Base-by-base conservation (phyloP, 2,113 vertebrate genomes). In the Sterna hirundo region DNA sequence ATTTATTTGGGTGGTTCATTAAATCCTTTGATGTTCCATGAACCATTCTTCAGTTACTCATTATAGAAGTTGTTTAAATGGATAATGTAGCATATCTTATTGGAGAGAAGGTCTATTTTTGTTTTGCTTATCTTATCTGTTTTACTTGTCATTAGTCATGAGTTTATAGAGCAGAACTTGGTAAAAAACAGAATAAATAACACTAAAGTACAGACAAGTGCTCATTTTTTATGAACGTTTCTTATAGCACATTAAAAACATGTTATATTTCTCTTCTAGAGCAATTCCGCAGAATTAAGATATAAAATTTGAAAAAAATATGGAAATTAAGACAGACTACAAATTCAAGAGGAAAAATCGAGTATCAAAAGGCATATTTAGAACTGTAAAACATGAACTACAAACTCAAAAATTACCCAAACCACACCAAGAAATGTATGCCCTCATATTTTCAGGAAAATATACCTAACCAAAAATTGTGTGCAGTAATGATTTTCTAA, bases 61-160 rank as follows among this genome's bases (percentile, higher is more conserved):
- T 94, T 94, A 93, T 0, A 75, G 72, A 84, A 92, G 86, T 44
- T 94, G 76, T 94, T 96, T 86, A 84, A 96, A 95, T 70, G 85
- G 85, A 93, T 90, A 96, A 95, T 96, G 92, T 92, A 88, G 88
- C 92, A 91, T 71, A 36, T 77, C 86, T 93, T 94, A 94, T 90
- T 88, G 68, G 86, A 62, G 44, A 74, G 66, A 93, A 86, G 76
- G 79, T 47, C 83, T 94, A 64, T 86, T 96, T 96, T 69, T 96
- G 74, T 92, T 94, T 93, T 92, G 90, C 83, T 92, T 96, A 92
- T 84, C 90, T 95, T 95, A 92, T 96, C 92, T 95, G 25, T 90
- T 97, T 96, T 94, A 74, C 87, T 96, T 96, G 83, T 90, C 90
- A 88, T 96, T 96, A 95, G 74, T 90, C 89, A 86, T 87, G 78